A percentile compares a stretch with the other conserved stretches of the same genome.
phyloP scores from a whole-genome alignment of 2,888 invertebrate species.

The Neria commutata region DNA sequence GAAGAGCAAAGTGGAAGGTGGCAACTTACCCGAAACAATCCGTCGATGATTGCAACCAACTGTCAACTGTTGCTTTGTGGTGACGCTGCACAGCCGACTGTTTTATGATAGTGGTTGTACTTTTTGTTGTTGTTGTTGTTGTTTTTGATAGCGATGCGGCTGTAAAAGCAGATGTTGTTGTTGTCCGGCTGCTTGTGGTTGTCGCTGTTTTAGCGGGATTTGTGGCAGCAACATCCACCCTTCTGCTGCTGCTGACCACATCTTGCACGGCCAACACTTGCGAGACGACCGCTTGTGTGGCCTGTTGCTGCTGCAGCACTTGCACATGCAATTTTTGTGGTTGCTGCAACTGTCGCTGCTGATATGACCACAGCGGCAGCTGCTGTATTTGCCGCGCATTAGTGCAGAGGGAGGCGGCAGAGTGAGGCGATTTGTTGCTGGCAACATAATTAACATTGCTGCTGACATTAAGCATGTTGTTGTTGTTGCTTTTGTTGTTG shows the following conservation, averaged over 20 bases:
- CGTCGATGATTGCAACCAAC: conserved; percentile 33
- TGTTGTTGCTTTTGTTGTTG: conserved; percentile 20
- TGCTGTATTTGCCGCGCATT: conserved; percentile 40
- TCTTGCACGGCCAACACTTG: conserved; percentile 22
- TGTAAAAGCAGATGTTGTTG: conserved; percentile 24
- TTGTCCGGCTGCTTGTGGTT: conserved; percentile 30
- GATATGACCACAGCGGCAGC: conserved; percentile 38
- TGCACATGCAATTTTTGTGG: conserved; percentile 41
- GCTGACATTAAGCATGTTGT: conserved; percentile 20
- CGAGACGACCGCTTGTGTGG: conserved; percentile 36
- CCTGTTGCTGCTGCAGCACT: conserved; percentile 37
- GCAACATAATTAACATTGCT: conserved; percentile 10
- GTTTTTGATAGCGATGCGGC: conserved; percentile 24
- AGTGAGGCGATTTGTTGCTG: background rate
- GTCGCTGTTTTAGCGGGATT: conserved; percentile 21
- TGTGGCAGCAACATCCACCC: conserved; percentile 15
- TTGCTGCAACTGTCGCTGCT: conserved; percentile 39
- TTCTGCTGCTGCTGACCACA: background rate
- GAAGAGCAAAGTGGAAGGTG: conserved; percentile 9
- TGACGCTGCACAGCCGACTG: conserved; percentile 15
- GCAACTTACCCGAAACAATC: conserved; percentile 34
- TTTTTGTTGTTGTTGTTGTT: conserved; percentile 16
- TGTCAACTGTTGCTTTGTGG: conserved; percentile 25
- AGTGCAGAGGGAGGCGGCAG: conserved; percentile 31
- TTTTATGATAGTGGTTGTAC: conserved; percentile 23